Conservation (phyloP, 2,888 invertebrate genomes). For the Priocnemis perturbator region DNA sequence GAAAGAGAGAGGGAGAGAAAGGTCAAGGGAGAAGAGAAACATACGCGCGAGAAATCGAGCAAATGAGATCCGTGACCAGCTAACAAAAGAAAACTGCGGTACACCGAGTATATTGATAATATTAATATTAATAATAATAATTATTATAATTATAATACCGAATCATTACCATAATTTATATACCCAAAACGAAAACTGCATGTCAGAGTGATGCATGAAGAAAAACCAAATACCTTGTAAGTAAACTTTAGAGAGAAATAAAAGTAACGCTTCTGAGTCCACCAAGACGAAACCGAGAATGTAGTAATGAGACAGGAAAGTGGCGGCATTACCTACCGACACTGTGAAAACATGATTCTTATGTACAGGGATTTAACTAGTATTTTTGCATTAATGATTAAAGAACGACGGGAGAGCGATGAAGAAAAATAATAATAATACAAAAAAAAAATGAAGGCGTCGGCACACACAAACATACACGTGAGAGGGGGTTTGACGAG, state of each 20-base stretch:
- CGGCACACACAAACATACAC: background rate
- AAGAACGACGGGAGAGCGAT: constrained; percentile 15
- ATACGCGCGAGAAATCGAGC: constrained; percentile 22
- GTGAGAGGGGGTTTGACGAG: constrained; percentile 1
- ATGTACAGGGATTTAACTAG: constrained; percentile 73
- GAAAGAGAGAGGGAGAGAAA: background rate
- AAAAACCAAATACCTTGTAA: constrained; percentile 73
- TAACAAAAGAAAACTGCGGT: constrained; percentile 18
- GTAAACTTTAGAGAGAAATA: constrained; percentile 66
- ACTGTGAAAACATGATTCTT: constrained; percentile 51
- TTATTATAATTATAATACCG: constrained; percentile 71
- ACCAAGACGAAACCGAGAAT: constrained; percentile 37
- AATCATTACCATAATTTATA: constrained; percentile 76
- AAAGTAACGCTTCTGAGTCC: constrained; percentile 57
- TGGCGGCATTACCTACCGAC: constrained; percentile 20
- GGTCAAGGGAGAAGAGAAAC: constrained; percentile 9
- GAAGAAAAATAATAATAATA: constrained; percentile 7
- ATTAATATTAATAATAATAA: constrained; percentile 68
- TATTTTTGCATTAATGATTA: constrained; percentile 72
- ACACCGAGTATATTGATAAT: constrained; percentile 64
- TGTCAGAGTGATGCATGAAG: constrained; percentile 62
- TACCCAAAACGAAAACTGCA: constrained; percentile 66
- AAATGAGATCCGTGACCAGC: constrained; percentile 29
- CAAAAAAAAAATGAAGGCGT: constrained; percentile 18
- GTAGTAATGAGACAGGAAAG: constrained; percentile 23